These are phyloP conservation scores for Phania funesta DNA, from an alignment of 2,888 invertebrate species.

Conservation along the genomic window DNA sequence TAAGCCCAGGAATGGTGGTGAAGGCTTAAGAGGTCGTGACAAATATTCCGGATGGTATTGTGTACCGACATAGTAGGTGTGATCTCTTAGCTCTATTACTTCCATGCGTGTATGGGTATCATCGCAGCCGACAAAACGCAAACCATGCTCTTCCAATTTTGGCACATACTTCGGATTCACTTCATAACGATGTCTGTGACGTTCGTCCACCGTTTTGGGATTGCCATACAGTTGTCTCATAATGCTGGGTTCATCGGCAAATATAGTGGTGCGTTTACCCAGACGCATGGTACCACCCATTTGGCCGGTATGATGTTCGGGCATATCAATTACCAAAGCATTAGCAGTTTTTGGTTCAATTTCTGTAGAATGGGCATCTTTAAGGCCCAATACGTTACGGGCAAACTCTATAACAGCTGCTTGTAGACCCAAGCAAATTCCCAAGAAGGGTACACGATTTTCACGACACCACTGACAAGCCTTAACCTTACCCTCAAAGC, in stretches of 20 bases:
- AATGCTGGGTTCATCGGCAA: slow-evolving; percentile 83
- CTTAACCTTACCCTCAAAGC: slow-evolving; percentile 96
- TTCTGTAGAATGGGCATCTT: slow-evolving; percentile 93
- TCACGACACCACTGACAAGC: slow-evolving; percentile 96
- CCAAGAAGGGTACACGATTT: slow-evolving; percentile 94
- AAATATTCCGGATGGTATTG: slow-evolving; percentile 99
- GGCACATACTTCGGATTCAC: slow-evolving; percentile 94
- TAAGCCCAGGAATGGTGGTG: slow-evolving; percentile 97
- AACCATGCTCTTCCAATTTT: slow-evolving; percentile 88
- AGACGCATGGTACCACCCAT: slow-evolving; percentile 99
- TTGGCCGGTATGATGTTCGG: slow-evolving; percentile 95
- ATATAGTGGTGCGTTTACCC: slow-evolving; percentile 93
- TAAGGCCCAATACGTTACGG: slow-evolving; percentile 88
- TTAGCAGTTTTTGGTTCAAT: slow-evolving; percentile 86
- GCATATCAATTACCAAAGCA: slow-evolving; percentile 98
- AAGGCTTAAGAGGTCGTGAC: slow-evolving; percentile 93
- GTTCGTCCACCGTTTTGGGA: slow-evolving; percentile 91
- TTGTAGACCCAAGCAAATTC: slow-evolving; percentile 98
- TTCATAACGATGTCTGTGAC: slow-evolving; percentile 98
- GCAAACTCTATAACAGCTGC: slow-evolving; percentile 97
- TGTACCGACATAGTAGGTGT: slow-evolving; percentile 96
- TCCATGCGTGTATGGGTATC: slow-evolving; percentile 95
- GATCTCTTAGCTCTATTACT: slow-evolving; percentile 91
- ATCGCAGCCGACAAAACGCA: slow-evolving; percentile 94
- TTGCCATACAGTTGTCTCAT: slow-evolving; percentile 89